A percentile compares a stretch with the other conserved stretches of the same genome.
These are phyloP conservation scores for Anthrax anthrax DNA, from an alignment of 2,888 invertebrate genomes.

Conservation along the genomic window DNA sequence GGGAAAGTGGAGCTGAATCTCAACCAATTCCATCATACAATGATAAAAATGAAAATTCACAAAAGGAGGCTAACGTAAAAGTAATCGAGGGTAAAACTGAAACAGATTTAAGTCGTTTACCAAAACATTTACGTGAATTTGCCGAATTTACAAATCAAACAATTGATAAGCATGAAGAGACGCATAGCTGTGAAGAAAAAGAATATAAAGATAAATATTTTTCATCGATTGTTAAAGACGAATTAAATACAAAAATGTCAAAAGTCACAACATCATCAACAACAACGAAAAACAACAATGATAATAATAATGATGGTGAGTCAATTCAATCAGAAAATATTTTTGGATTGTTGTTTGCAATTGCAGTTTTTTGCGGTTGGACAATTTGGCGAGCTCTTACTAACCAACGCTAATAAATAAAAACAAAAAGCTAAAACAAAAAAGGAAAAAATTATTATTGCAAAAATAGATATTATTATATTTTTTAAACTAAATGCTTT, in stretches of 20 bases:
- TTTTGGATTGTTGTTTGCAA: slow-evolving; percentile 25
- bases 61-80: slow-evolving; percentile 34
- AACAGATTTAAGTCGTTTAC: slow-evolving; percentile 48
- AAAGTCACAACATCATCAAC: slow-evolving; percentile 8
- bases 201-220: neutral
- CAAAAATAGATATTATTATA: too few species aligned
- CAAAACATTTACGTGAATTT: slow-evolving; percentile 67
- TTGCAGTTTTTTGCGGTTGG: slow-evolving; percentile 26
- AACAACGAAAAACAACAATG: slow-evolving; percentile 13
- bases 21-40: slow-evolving; percentile 37
- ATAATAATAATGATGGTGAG: slow-evolving; percentile 35
- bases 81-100: slow-evolving; percentile 50
- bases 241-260: neutral
- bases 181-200: neutral
- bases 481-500: too few species aligned
- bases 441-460: too few species aligned
- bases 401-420: slow-evolving; percentile 18
- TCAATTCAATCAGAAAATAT: slow-evolving; percentile 16
- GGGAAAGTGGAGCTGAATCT: slow-evolving; percentile 43
- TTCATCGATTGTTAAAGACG: neutral
- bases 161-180: slow-evolving; percentile 14
- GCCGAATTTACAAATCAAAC: slow-evolving; percentile 38
- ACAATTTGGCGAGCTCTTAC: slow-evolving; percentile 20
- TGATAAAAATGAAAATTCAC: neutral
- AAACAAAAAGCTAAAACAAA: too few species aligned